Percentiles rank a stretch among this genome's conserved stretches.
Conservation (phyloP, 2,888 invertebrate species). For the Scelioninae gen. 1 region DNA sequence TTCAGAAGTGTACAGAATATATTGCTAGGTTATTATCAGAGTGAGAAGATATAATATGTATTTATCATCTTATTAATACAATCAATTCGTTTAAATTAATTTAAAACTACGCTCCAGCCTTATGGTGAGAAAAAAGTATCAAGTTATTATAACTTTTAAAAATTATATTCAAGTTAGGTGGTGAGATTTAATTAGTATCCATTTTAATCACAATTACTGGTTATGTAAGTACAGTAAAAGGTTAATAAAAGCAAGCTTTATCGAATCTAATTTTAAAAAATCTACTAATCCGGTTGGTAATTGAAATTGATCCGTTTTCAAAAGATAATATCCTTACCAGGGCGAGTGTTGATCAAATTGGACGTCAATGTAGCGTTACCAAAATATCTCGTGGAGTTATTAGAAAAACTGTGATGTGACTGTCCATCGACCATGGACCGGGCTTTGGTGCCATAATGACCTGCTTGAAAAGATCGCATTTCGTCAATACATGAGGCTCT, state of each 20-base stretch:
- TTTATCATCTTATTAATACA: neutral
- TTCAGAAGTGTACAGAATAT: neutral
- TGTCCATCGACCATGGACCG: constrained; percentile 91
- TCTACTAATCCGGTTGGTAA: no score
- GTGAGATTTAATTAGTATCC: no score
- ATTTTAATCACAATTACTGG: no score
- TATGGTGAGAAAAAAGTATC: no score
- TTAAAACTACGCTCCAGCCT: no score
- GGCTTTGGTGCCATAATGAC: constrained; percentile 89
- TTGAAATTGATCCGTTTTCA: no score
- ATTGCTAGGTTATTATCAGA: neutral
- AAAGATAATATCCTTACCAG: constrained; percentile 86
- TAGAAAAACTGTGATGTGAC: constrained; percentile 94
- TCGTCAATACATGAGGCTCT: constrained; percentile 87
- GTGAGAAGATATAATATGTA: neutral
- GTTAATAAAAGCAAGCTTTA: no score
- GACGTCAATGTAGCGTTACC: constrained; percentile 88
- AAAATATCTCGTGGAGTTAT: constrained; percentile 87
- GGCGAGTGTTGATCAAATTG: constrained; percentile 90
- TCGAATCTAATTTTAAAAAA: no score
- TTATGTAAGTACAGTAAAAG: no score
- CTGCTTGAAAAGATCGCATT: constrained; percentile 88
- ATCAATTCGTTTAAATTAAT: constrained; percentile 6
- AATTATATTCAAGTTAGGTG: no score
- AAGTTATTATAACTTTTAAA: no score